These are phyloP conservation scores for Pseudomyrmex flavicornis DNA, from an alignment of 1,140 invertebrate species.

Conservation along the genomic window DNA sequence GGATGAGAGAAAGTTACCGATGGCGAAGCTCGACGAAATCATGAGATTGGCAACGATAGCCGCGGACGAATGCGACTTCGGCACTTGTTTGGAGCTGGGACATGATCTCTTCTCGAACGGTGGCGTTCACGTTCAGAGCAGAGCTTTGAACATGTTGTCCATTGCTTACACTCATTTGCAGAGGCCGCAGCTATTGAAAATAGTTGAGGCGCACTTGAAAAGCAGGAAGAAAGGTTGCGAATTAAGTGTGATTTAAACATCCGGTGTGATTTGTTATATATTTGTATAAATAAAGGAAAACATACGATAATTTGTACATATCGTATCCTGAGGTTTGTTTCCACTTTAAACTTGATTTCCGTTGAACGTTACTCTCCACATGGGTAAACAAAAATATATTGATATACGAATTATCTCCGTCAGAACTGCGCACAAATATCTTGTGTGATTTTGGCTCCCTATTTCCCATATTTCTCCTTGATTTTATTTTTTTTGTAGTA, in stretches of 20 bases:
- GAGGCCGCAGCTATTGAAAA: constrained; percentile 90
- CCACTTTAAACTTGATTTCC: no score
- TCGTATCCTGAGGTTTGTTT: no score
- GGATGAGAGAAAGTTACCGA: constrained; percentile 86
- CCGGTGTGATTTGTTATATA: background rate
- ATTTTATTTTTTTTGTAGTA: no score
- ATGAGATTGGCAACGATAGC: constrained; percentile 94
- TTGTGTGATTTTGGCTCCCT: no score
- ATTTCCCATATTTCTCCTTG: no score
- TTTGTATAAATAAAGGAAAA: background rate
- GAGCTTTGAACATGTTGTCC: constrained; percentile 88
- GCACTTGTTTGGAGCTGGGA: constrained; percentile 95
- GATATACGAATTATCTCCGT: no score
- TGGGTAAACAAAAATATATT: no score
- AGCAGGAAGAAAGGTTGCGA: constrained; percentile 85
- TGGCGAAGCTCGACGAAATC: constrained; percentile 90
- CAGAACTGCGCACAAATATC: no score
- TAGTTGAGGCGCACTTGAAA: constrained; percentile 89
- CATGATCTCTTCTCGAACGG: constrained; percentile 94
- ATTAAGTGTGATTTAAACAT: constrained; percentile 77
- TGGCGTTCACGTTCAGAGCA: constrained; percentile 88
- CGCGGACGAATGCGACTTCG: constrained; percentile 97
- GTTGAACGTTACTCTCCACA: no score
- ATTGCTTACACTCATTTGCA: constrained; percentile 92
- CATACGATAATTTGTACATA: background rate